Evolutionary conservation across 2,113 vertebrate genomes (phyloP), one percentile per base, ranked within the genome.

Genomic region (Entelurus aequoreus): DNA sequence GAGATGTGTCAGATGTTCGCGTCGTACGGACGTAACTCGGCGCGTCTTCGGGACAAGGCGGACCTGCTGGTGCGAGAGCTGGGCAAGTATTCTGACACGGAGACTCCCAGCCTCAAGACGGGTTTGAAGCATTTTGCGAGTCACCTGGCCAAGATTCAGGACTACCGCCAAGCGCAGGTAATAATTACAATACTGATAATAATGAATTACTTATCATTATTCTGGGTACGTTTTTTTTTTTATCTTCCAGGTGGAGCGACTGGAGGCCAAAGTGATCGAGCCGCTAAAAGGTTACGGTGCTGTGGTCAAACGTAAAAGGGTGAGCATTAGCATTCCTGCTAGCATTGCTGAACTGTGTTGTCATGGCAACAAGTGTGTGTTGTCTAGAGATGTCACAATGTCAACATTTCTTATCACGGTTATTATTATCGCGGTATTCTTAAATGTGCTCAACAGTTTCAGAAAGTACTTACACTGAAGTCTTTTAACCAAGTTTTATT

Each of bases 91-190:
- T 94, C 96, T 57, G 92, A 95, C 65, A 94, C 92, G 9, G 96
- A 98, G 86, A 98, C 95, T 0, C 97, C 97, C 16, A 87, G 92
- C 69, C 86, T 99, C 58, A 95, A 92, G 85, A 88, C 74, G 78
- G 94, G 95, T 46, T 83, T 99, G 86, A 94, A 93, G 87, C 89
- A 91, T 83, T 98, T 95, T 86, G 94, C 95, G 14, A 93, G 95
- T 69, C 93, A 98, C 78, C 90, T 98, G 82, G 93, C 96, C 82
- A 96, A 94, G 88, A 84, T 98, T 86, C 94, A 98, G 81, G 94
- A 99, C 89, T 98, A 99, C 81, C 92, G 96, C 62, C 94, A 98
- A 68, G 97, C 96, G 75, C 91, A 99, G 94, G 97, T 98, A 3
- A 28, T 28, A 28, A 28, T 28, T 28, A 28, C 28, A 28, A 28